Evolutionary conservation across 2,113 vertebrate genomes (phyloP).

Genomic region (Pelodiscus sinensis): DNA sequence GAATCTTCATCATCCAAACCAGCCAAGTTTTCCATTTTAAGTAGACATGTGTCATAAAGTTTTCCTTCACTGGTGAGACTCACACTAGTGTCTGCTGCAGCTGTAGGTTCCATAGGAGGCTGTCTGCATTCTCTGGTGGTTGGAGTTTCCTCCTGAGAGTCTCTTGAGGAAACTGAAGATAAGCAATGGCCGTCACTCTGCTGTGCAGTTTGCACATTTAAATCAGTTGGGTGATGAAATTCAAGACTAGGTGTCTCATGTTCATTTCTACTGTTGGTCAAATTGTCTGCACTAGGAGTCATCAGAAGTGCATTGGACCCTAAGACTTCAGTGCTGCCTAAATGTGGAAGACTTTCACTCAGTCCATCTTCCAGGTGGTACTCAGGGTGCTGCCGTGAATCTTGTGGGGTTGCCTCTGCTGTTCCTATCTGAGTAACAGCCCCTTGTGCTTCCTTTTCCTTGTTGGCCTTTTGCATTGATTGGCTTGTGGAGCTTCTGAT

Average conservation of each 20-base stretch:
- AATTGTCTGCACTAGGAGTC: not conserved
- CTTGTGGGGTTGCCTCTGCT: not conserved
- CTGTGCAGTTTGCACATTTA: not conserved
- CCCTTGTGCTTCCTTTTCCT: not conserved
- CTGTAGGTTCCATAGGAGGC: not conserved
- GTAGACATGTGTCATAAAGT: not conserved
- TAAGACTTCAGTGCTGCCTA: not conserved
- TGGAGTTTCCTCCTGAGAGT: not conserved
- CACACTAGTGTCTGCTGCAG: not conserved
- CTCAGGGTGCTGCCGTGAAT: not conserved
- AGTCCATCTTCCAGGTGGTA: not conserved
- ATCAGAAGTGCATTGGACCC: fast-evolving
- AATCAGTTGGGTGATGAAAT: not conserved
- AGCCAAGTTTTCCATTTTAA: not conserved
- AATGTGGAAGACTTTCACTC: not conserved
- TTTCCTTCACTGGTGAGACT: not conserved
- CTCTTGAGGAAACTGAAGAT: not conserved
- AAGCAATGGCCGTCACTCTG: not conserved
- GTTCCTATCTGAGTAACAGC: not conserved
- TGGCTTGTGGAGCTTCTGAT: not conserved
- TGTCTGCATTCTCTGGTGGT: not conserved
- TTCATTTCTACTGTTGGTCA: fast-evolving
- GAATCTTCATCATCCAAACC: not conserved
- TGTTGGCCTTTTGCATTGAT: not conserved
- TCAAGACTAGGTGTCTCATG: not conserved